Evolutionary conservation across 1,140 invertebrate genomes (phyloP).

Genomic region (Rhagoletis pomonella): DNA sequence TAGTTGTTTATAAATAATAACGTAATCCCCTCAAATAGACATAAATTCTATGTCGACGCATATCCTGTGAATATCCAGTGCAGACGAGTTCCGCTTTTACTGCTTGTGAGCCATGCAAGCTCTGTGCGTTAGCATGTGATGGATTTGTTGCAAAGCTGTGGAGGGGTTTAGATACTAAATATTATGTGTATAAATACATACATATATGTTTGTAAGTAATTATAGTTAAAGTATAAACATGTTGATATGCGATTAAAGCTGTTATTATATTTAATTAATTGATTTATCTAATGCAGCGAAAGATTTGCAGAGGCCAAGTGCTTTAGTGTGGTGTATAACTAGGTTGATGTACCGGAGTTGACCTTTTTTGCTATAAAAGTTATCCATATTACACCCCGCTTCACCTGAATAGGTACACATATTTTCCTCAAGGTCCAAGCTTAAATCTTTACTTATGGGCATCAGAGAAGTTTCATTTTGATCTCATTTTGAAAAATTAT

Average conservation of each 20-base stretch:
- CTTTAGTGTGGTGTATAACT: neutral
- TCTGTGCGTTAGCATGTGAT: neutral
- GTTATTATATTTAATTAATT: conserved; percentile 51
- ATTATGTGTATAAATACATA: neutral
- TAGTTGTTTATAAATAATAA: conserved; percentile 30
- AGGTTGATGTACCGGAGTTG: neutral
- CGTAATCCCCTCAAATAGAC: conserved; percentile 12
- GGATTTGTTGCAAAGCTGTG: neutral
- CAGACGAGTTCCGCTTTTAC: neutral
- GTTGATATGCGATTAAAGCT: conserved; percentile 3
- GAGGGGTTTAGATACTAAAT: neutral
- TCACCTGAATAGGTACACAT: no score
- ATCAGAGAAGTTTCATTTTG: no score
- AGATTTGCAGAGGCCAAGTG: neutral
- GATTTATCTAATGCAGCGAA: neutral
- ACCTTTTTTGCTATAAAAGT: no score
- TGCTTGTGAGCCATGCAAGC: neutral
- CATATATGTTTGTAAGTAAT: neutral
- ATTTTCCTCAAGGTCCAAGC: no score
- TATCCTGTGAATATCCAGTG: neutral
- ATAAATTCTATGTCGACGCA: conserved; percentile 28
- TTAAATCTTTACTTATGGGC: no score
- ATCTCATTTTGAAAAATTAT: no score
- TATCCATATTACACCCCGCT: no score
- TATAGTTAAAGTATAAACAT: neutral